Evolutionary conservation across 2,113 vertebrate genomes (phyloP), one percentile per base, ranked within the genome.

Genomic region (Lophura nycthemera): DNA sequence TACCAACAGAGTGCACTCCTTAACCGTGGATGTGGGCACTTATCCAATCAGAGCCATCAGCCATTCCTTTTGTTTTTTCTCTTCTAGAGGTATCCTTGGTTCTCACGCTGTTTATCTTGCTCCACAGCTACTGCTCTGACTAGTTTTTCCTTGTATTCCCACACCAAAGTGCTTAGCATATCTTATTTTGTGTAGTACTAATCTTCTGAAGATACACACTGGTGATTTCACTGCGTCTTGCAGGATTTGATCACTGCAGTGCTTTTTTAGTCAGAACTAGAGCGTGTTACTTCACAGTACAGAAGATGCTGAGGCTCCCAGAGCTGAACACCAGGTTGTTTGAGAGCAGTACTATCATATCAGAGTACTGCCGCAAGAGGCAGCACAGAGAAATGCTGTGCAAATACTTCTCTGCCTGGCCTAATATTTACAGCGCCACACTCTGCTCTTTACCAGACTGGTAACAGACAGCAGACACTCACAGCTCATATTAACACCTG

Each of bases 401-500:
- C 78, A 93, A 96, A 97, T 75, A 94, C 40, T 71, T 69, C 54
- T 42, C 22, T 90, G 79, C 75, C 80, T 83, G 38, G 79, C 66
- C 78, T 94, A 94, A 94, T 96, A 95, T 94, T 92, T 93, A 89
- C 91, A 89, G 87, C 66, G 6, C 50, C 60, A 43, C 22, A 20
- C n/a, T 84, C 59, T 59, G 76, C 54, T 91, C 75, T 83, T 89
- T 89, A 61, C 16, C 34, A 81, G 42, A 47, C 45, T 67, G 42
- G 67, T 69, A 73, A 79, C 57, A 72, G 92, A 93, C 78, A 93
- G 78, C 67, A 87, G 90, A 74, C 59, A 92, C 85, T 82, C 77
- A 94, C 47, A 78, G 38, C 47, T 91, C 40, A 25, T 61, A 79
- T 57, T 63, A 95, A 88, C 95, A 97, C 84, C 93, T 96, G 97